Conservation (phyloP, 2,113 vertebrate genomes). For the Balaeniceps rex region DNA sequence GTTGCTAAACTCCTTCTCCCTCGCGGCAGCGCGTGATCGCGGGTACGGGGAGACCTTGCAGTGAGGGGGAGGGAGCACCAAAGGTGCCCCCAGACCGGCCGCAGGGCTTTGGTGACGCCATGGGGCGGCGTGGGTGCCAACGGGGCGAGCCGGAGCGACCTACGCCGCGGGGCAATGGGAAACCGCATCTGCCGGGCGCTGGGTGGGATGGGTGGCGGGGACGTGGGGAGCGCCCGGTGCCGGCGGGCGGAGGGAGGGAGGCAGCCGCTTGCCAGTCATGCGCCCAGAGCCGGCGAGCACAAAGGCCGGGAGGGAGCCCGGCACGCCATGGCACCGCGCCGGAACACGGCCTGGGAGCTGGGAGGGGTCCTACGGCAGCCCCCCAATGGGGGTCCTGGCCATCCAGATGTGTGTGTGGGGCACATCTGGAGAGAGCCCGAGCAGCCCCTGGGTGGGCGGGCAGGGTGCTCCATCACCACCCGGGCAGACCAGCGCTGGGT, state of each 20-base stretch:
- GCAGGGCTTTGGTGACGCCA: not conserved
- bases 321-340: not conserved
- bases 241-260: too few species aligned
- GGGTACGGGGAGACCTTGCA: not conserved
- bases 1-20: not conserved
- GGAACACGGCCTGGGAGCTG: too few species aligned
- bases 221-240: not conserved
- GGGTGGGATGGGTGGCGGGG: too few species aligned
- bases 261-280: not conserved
- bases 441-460: not conserved
- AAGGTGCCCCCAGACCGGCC: not conserved
- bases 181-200: too few species aligned
- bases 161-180: not conserved
- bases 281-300: not conserved
- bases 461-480: not conserved
- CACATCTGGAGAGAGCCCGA: not conserved
- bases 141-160: not conserved
- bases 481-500: too few species aligned
- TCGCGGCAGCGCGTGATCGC: accelerated
- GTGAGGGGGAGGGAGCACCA: not conserved
- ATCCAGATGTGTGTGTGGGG: too few species aligned
- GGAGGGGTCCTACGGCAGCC: too few species aligned
- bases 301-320: not conserved
- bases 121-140: accelerated
- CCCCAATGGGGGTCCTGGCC: too few species aligned